phyloP scores from a whole-genome alignment of 2,797 vertebrate species.

The Fringilla coelebs region DNA sequence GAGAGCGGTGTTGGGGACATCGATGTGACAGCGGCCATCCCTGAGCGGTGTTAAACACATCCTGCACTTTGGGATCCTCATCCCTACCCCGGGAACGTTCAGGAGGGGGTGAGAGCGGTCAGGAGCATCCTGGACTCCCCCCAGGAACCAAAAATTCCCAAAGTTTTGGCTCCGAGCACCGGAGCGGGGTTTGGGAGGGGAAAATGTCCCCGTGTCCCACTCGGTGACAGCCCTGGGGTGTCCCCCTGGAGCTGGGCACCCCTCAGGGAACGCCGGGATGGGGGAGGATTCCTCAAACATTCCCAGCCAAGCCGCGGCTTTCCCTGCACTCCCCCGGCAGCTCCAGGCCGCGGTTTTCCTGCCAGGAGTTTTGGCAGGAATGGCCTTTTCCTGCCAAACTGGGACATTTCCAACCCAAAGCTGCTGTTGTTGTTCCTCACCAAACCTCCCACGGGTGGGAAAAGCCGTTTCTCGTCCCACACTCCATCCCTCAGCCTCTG shows the following conservation, averaged over 20 bases:
- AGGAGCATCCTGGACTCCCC: rapidly evolving
- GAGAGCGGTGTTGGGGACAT: constrained; percentile 10
- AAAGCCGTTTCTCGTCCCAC: neutral
- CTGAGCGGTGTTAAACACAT: rapidly evolving
- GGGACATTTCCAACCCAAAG: neutral
- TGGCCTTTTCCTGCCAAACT: neutral
- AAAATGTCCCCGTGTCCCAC: neutral
- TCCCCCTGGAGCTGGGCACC: neutral
- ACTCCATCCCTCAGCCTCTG: rapidly evolving
- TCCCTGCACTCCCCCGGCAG: neutral
- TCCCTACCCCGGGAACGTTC: rapidly evolving
- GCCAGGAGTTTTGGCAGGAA: neutral
- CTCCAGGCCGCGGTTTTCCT: neutral
- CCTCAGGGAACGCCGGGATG: rapidly evolving
- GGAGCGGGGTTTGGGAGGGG: rapidly evolving
- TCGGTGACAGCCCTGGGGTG: neutral
- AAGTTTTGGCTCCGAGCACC: rapidly evolving
- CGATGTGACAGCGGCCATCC: neutral
- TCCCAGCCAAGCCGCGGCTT: neutral
- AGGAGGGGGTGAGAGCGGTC: neutral
- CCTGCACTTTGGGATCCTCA: neutral
- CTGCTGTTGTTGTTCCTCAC: neutral
- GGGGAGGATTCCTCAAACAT: neutral
- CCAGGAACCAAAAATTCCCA: rapidly evolving
- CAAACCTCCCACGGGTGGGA: neutral